Percentiles rank a stretch among this genome's conserved stretches.
phyloP scores from a whole-genome alignment of 92 coral and sea anemone genomes.

The Zoanthus sociatus region DNA sequence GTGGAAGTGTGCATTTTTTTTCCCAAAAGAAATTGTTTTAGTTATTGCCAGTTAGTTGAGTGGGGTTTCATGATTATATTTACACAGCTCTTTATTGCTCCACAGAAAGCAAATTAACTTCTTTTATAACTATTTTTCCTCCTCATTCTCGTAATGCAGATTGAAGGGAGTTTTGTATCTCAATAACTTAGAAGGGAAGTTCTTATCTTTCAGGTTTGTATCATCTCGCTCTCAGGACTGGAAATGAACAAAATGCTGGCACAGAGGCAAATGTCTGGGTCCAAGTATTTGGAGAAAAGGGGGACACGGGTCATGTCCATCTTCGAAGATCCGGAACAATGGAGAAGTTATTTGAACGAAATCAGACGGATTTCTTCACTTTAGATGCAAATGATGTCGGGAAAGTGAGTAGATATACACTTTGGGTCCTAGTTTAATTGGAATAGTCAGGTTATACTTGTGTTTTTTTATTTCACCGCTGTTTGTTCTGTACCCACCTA shows the following conservation, averaged over 20 bases:
- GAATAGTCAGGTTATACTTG: too few species aligned
- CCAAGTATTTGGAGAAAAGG: conserved; percentile 93
- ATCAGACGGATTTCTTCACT: conserved; percentile 97
- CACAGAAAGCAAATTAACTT: too few species aligned
- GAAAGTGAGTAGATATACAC: conserved; percentile 59
- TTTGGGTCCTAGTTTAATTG: too few species aligned
- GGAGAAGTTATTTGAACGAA: conserved; percentile 90
- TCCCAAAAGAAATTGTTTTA: too few species aligned
- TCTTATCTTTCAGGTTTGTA: conserved; percentile 70
- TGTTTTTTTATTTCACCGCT: too few species aligned
- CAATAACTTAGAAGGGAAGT: background rate
- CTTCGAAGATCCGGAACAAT: conserved; percentile 87
- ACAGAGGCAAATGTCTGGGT: conserved; percentile 92
- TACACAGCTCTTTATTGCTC: background rate
- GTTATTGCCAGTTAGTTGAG: background rate
- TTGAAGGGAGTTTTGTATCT: background rate
- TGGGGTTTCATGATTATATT: too few species aligned
- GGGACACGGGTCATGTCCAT: conserved; percentile 89
- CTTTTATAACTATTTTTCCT: too few species aligned
- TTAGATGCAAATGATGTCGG: conserved; percentile 96
- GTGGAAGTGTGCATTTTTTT: too few species aligned
- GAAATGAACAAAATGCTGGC: conserved; percentile 86
- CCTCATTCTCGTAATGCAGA: background rate
- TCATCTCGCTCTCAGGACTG: conserved; percentile 93
- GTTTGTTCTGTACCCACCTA: too few species aligned